phyloP scores from a whole-genome alignment of 2,797 vertebrate species.

The Geotrypetes seraphini region DNA sequence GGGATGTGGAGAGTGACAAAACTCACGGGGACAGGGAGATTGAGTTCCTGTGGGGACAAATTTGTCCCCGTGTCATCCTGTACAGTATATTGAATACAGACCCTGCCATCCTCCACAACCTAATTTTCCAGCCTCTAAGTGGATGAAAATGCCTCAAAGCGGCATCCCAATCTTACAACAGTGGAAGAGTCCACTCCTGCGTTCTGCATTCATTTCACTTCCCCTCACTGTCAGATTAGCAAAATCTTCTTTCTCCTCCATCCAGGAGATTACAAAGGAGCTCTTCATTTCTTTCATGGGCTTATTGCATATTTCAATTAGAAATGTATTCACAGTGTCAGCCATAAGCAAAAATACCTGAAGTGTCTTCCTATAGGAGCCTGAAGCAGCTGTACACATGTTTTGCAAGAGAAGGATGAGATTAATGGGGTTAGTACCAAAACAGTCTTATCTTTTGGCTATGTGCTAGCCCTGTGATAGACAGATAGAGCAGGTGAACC shows the following conservation, averaged over 20 bases:
- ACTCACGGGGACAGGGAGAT: too few relatives aligned
- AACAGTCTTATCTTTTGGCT: slow-evolving; percentile 33
- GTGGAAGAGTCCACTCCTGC: slow-evolving; percentile 20
- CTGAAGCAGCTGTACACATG: slow-evolving; percentile 31
- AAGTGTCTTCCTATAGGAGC: slow-evolving; percentile 18
- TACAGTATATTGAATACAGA: too few relatives aligned
- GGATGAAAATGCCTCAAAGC: too few relatives aligned
- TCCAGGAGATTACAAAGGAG: too few relatives aligned
- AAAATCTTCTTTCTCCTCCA: too few relatives aligned
- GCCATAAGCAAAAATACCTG: slow-evolving; percentile 24
- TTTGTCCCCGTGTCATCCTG: too few relatives aligned
- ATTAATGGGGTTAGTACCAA: slow-evolving; percentile 26
- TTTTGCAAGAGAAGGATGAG: slow-evolving; percentile 26
- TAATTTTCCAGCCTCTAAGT: too few relatives aligned
- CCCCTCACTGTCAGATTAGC: slow-evolving; percentile 17
- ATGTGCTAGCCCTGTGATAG: slow-evolving; percentile 24
- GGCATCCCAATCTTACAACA: too few relatives aligned
- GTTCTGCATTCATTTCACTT: slow-evolving; percentile 20
- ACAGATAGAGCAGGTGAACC: slow-evolving; percentile 39
- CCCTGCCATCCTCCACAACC: too few relatives aligned
- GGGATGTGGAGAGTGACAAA: too few relatives aligned
- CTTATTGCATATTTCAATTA: slow-evolving; percentile 29
- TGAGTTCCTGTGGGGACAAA: too few relatives aligned
- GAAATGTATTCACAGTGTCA: slow-evolving; percentile 21
- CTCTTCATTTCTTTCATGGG: too few relatives aligned